Percentiles rank a stretch among this genome's conserved stretches.
These are phyloP conservation scores for Ascaphus truei DNA, from an alignment of 2,113 vertebrate genomes.

Conservation along the genomic window DNA sequence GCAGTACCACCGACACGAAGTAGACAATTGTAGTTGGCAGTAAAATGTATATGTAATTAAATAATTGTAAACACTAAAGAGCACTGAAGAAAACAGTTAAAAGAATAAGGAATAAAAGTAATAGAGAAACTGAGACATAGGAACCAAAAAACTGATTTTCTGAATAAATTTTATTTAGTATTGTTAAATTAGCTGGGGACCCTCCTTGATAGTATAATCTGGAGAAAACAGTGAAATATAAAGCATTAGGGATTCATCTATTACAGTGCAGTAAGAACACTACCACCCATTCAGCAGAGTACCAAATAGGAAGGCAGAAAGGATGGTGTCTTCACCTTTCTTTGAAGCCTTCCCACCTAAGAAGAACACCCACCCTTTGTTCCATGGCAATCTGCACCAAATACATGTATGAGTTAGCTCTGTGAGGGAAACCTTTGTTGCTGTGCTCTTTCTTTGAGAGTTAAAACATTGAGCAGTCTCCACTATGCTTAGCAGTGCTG, in stretches of 20 bases:
- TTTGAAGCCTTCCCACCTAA: slow-evolving; percentile 25
- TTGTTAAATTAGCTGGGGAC: background rate
- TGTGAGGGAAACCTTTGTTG: slow-evolving; percentile 13
- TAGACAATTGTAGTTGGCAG: too few relatives aligned
- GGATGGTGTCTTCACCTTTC: slow-evolving; percentile 7
- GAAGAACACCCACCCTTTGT: slow-evolving; percentile 8
- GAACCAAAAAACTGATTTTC: background rate
- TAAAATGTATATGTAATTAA: too few relatives aligned
- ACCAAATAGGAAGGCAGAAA: slow-evolving; percentile 3
- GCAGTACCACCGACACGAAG: too few relatives aligned
- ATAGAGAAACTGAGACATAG: background rate
- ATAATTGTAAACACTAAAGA: too few relatives aligned
- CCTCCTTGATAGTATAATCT: slow-evolving; percentile 5
- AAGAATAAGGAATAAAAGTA: too few relatives aligned
- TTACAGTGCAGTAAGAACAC: slow-evolving; percentile 3
- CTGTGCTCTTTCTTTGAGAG: slow-evolving; percentile 11
- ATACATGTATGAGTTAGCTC: slow-evolving; percentile 17
- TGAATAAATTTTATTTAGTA: background rate
- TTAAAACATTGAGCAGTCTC: slow-evolving; percentile 9
- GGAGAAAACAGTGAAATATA: background rate
- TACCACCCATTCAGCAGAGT: slow-evolving; percentile 6
- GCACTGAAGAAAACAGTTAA: too few relatives aligned
- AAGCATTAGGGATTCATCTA: slow-evolving; percentile 4
- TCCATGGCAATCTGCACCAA: slow-evolving; percentile 15
- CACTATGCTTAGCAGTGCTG: background rate